Base-by-base conservation (phyloP, 1,140 invertebrate species). In the Atta texana region DNA sequence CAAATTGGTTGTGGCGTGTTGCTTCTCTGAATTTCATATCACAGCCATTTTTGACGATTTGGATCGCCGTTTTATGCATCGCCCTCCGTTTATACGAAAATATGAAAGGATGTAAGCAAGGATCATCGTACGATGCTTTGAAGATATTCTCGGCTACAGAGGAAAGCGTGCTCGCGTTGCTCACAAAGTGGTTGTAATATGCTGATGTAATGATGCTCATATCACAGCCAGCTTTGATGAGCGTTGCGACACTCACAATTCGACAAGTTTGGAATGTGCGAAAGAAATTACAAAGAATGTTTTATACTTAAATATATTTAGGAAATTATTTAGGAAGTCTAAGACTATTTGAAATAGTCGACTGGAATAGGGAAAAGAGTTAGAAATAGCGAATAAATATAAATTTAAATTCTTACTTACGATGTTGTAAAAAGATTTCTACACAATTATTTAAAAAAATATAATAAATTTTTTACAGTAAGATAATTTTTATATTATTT, bases 41-140 rank as follows among this genome's bases (percentile, higher is more conserved):
- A 97, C 97, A 97, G 97, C 97, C 97, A 97, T 97, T 97, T 97
- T 97, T 97, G 97, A 97, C 97, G 97, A 97, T 96, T 97, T 97
- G 94, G 96, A 96, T 96, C 95, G 94, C 93, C 88, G 94, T 95
- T 94, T 93, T 93, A 91, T 90, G 86, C 93, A 87, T 91, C 94
- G 78, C 28, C 68, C 4, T 21, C 39, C 34, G 5, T 21, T 55
- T 28, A 5, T 21, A 6, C 31, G 8, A 24, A 28, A 12, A 7
- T 10, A 2, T 24, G 16, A 0, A 77, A 71, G 49, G n/a, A 80
- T 14, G 12, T 24, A 34, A n/a, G 7, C 18, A 18, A 55, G 6
- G 49, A 55, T n/a, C 31, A 10, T 57, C 44, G 14, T 61, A 55
- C 51, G 86, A 68, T 63, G 78, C 66, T 53, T 78, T 71, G 31